These are phyloP conservation scores for Lathamus discolor DNA, from an alignment of 2,113 vertebrate genomes.

Conservation along the genomic window DNA sequence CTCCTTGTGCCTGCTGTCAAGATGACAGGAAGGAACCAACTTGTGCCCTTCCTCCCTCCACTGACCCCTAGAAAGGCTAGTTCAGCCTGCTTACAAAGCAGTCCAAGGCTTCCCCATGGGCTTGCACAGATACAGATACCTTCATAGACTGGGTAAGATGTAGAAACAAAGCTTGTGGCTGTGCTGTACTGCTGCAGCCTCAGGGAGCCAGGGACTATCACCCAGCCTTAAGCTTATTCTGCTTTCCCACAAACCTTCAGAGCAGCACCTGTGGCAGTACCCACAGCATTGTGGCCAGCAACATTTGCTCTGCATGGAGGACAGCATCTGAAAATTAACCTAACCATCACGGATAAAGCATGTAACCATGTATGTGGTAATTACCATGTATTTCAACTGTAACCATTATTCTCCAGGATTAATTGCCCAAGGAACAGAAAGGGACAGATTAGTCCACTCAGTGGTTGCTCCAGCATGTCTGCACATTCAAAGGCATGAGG, in stretches of 20 bases:
- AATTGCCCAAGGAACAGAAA: not conserved
- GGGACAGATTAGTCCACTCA: not conserved
- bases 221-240: not conserved
- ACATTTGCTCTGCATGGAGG: not conserved
- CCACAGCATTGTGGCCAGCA: not conserved
- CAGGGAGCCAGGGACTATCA: not conserved
- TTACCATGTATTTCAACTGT: not conserved
- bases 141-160: no score
- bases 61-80: accelerated
- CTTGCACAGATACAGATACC: not conserved
- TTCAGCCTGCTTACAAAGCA: not conserved
- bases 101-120: not conserved
- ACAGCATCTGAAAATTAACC: not conserved
- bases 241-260: not conserved
- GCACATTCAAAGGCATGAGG: not conserved
- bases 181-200: not conserved
- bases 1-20: not conserved
- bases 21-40: not conserved
- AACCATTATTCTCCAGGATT: not conserved
- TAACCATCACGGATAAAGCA: not conserved
- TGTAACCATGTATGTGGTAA: not conserved
- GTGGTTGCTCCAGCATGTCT: not conserved
- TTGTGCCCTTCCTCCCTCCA: not conserved
- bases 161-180: not conserved
- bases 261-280: not conserved